Percentiles rank a stretch among this genome's conserved stretches.
Evolutionary conservation across 2,113 vertebrate species (phyloP).

Genomic region (Atrichornis clamosus): DNA sequence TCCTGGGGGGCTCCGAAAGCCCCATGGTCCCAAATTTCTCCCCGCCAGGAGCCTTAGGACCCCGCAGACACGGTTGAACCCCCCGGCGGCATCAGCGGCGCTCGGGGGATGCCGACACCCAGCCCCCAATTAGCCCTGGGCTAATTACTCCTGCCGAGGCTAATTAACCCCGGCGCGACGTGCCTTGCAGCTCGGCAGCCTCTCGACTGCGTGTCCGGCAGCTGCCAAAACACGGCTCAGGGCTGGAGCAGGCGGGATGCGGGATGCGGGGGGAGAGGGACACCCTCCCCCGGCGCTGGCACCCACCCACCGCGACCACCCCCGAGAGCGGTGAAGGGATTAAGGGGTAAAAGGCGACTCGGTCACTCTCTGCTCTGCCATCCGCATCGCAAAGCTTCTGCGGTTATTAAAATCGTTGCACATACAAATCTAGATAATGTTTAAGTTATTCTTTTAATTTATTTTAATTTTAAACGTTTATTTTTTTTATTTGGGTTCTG

Average conservation of each 20-base stretch:
- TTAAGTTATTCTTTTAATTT: neutral
- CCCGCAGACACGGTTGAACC: accelerated
- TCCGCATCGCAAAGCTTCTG: neutral
- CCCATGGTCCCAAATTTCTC: neutral
- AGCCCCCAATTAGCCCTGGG: neutral
- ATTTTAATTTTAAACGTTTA: neutral
- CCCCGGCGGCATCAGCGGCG: neutral
- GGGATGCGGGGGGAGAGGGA: neutral
- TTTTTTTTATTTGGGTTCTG: neutral
- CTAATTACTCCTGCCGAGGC: neutral
- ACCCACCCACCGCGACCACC: neutral
- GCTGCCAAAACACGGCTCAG: neutral
- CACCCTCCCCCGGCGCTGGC: neutral
- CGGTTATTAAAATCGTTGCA: neutral
- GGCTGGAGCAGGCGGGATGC: neutral
- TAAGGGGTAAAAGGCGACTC: neutral
- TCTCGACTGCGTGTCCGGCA: neutral
- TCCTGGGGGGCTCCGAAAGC: neutral
- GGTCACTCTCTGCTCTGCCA: neutral
- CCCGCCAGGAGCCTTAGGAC: neutral
- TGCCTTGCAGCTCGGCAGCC: neutral
- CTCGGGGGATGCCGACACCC: neutral
- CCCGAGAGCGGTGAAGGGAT: neutral
- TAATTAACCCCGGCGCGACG: neutral
- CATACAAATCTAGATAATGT: neutral